Evolutionary conservation across 2,888 invertebrate species (phyloP), one percentile per base, ranked within the genome.

Genomic region (Cetonia aurata): DNA sequence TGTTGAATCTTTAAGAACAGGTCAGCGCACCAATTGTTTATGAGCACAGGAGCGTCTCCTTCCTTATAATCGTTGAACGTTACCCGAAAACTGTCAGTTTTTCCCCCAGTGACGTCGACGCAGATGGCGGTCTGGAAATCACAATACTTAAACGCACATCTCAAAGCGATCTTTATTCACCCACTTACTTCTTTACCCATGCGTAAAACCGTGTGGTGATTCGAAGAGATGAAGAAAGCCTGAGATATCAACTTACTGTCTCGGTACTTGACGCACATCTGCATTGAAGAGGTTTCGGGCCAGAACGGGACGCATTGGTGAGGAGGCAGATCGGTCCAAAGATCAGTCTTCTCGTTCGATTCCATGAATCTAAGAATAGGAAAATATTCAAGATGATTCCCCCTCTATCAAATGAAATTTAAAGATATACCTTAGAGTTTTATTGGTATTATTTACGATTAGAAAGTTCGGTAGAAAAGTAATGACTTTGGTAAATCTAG

Each of bases 21-120:
- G 78, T 94, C 93, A 62, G 92, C 91, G 80, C 94, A 94, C 41
- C 93, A 87, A 83, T 98, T 98, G 81, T 96, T 92, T 31, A 98
- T 86, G 66, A 93, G 86, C 0, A 94, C 92, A 0, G 96, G 93
- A 9, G 95, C 93, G 85, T 94, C 92, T 0, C 96, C 96, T 1
- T 85, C 81, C 44, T 87, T 83, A 83, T 94, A 96, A 56, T 91
- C 89, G 78, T 90, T 89, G 80, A 96, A 92, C 0, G 90, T 90
- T 59, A 96, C 89, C 75, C 88, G 89, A 81, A 93, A 93, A 0
- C 94, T 92, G 0, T 89, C 87, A 77, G 90, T 91, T 0, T 89
- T 88, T 0, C 94, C 94, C 0, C 94, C 94, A 0, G 88, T 88
- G 1, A 94, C 92, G 75, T 91, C 90, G 10, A 94, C 90, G 75